A percentile compares a stretch with the other conserved stretches of the same genome.
phyloP scores from a whole-genome alignment of 92 coral and sea anemone genomes.

The Parazoanthus swiftii region DNA sequence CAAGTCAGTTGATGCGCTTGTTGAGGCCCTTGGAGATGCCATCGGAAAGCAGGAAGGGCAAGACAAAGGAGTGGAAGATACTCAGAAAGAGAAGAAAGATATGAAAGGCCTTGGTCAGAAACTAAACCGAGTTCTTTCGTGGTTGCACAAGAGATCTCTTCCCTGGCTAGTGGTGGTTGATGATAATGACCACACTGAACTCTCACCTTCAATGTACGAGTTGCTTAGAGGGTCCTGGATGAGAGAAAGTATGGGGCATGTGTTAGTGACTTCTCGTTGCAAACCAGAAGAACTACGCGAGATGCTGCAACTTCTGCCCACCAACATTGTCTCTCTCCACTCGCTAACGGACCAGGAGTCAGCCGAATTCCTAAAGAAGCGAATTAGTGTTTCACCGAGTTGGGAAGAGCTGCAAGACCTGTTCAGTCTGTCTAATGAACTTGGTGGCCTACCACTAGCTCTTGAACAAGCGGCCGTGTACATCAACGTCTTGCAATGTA shows the following conservation, averaged over 20 bases:
- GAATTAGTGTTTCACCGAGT: neutral
- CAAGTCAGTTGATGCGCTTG: constrained; percentile 10
- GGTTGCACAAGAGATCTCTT: constrained; percentile 13
- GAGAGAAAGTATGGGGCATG: constrained; percentile 4
- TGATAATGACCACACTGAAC: constrained; percentile 6
- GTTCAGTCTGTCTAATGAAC: constrained; percentile 35
- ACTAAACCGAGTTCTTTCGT: constrained; percentile 3
- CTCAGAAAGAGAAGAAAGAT: neutral
- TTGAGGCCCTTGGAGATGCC: neutral
- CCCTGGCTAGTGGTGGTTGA: constrained; percentile 22
- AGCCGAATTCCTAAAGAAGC: neutral
- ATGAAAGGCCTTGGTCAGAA: neutral
- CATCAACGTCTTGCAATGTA: constrained; percentile 33
- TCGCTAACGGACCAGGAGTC: neutral
- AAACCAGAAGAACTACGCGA: constrained; percentile 29
- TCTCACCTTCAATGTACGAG: constrained; percentile 8
- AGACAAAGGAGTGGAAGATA: neutral
- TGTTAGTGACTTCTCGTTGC: constrained; percentile 27
- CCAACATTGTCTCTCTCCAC: neutral
- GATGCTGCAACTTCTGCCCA: neutral
- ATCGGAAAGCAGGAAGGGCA: neutral
- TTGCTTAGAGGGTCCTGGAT: constrained; percentile 22
- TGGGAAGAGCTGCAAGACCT: neutral
- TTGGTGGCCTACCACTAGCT: constrained; percentile 61
- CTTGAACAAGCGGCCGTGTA: constrained; percentile 60